Evolutionary conservation across 2,797 vertebrate species (phyloP).

Genomic region (Borostomias antarcticus): DNA sequence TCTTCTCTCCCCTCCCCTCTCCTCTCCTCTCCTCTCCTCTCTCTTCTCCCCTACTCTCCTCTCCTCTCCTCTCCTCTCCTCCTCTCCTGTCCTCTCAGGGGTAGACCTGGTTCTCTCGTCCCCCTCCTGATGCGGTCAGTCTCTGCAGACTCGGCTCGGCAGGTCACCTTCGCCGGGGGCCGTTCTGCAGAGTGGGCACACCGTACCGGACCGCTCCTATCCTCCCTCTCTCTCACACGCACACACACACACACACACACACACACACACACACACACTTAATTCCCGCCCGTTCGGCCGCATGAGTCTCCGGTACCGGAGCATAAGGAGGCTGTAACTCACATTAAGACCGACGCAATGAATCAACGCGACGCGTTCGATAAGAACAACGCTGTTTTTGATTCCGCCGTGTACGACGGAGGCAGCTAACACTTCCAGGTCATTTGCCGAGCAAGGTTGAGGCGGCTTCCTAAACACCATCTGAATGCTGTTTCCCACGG

Average conservation of each 20-base stretch:
- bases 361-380: neutral
- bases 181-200: conserved; percentile 49
- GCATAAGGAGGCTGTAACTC: conserved; percentile 31
- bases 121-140: conserved; percentile 30
- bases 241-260: neutral
- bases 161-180: conserved; percentile 58
- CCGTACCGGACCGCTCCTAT: conserved; percentile 37
- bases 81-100: conserved; percentile 5
- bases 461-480: neutral
- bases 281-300: neutral
- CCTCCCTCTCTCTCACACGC: conserved; percentile 33
- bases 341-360: conserved; percentile 5
- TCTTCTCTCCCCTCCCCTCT: neutral
- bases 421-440: neutral
- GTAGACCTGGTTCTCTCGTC: conserved; percentile 14
- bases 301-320: conserved; percentile 27
- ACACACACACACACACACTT: conserved; percentile 3
- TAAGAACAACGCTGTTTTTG: neutral
- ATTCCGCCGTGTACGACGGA: neutral
- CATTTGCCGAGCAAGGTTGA: neutral
- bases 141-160: too few species aligned
- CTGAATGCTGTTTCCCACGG: neutral
- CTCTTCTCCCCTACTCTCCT: conserved; percentile 4
- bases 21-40: neutral
- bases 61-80: neutral